A percentile compares a stretch with the other conserved stretches of the same genome.
phyloP scores from a whole-genome alignment of 2,797 vertebrate species.

The Choloepus didactylus region DNA sequence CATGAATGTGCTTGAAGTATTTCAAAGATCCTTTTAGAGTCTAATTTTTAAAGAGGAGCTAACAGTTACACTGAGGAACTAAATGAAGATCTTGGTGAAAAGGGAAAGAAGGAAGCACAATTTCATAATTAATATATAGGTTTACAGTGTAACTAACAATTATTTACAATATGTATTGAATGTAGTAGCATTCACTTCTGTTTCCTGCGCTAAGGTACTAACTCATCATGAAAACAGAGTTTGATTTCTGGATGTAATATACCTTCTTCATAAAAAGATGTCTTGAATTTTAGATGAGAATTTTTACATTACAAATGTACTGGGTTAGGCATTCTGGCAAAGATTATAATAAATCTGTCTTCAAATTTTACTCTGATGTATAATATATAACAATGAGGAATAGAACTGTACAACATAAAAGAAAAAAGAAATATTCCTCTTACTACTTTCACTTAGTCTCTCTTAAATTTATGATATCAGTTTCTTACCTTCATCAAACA shows the following conservation, averaged over 20 bases:
- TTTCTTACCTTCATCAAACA: conserved; percentile 69
- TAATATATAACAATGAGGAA: conserved; percentile 87
- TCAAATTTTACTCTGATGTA: conserved; percentile 87
- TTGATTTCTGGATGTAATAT: conserved; percentile 79
- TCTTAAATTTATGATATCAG: conserved; percentile 68
- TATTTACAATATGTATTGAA: conserved; percentile 44
- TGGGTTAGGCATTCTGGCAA: conserved; percentile 84
- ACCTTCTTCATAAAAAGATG: conserved; percentile 86
- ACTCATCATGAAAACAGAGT: conserved; percentile 75
- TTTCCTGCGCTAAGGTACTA: conserved; percentile 64
- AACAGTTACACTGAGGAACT: not conserved
- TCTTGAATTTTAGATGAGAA: conserved; percentile 88
- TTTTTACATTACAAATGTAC: conserved; percentile 87
- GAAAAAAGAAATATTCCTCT: conserved; percentile 82
- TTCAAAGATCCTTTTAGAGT: conserved; percentile 48
- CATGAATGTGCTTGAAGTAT: conserved; percentile 20
- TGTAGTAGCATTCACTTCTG: not conserved
- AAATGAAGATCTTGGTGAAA: conserved; percentile 18
- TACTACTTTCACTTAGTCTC: conserved; percentile 75
- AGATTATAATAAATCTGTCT: conserved; percentile 87
- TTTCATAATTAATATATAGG: conserved; percentile 9
- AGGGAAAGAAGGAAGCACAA: not conserved
- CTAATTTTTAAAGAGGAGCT: conserved; percentile 18
- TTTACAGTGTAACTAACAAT: not conserved
- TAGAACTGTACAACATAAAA: conserved; percentile 71